Evolutionary conservation across 2,113 vertebrate species (phyloP), one percentile per base, ranked within the genome.

Genomic region (Cranoglanis bouderius): DNA sequence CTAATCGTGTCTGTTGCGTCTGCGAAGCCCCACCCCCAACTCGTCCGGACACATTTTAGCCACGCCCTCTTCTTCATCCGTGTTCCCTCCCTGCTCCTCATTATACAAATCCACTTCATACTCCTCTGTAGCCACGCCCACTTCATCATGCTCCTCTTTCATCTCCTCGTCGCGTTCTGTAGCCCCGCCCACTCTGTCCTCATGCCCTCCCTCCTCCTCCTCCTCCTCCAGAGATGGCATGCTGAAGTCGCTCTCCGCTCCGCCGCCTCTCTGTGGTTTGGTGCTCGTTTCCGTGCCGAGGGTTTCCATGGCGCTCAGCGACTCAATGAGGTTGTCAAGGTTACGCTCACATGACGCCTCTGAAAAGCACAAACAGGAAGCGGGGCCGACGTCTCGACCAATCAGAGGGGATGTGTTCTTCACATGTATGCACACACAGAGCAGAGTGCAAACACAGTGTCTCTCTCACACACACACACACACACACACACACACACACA

Each of bases 321-420:
- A 96, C 91, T 97, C 94, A 24, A 97, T 97, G 53, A 98, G 95
- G 90, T 96, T 92, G 88, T 98, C 97, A 84, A 97, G 95, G 43
- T 95, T 97, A 85, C 95, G 94, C 78, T 96, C 93, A 85, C 95
- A 96, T 10, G 94, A 84, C 26, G 95, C 90, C 65, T 94, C 95
- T 96, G 91, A 82, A 92, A 93, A 38, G 89, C 35, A 89, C 32
- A 91, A 65, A 38, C 67, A 35, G n/a, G 53, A 82, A n/a, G 32
- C 0, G 24, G 43, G 19, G 49, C 1, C 0, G 5, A 53, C 80
- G 35, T 90, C 91, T 92, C 65, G 14, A 55, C 78, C 35, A 81
- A 88, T 32, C 49, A 63, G 7, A 61, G 10, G 16, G 6, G 38
- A 74, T 2, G 70, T 77, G 74, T 13, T 77, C 70, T 74, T 40